Base-by-base conservation (phyloP, 2,888 invertebrate species). In the Eupelmus urozonus region DNA sequence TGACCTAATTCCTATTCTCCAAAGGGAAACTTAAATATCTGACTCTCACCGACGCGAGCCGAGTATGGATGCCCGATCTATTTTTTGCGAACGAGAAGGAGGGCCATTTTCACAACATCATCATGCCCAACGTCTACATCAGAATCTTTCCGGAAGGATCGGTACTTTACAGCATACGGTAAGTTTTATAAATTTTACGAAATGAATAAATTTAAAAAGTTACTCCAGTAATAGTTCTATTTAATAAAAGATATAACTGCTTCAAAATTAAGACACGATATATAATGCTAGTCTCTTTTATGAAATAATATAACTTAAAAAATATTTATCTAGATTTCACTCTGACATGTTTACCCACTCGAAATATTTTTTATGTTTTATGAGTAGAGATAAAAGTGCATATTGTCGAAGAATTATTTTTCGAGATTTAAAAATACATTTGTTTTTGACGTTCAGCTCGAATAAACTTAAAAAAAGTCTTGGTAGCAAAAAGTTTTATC, bases 41-140 rank as follows among this genome's bases (percentile, higher is more conserved):
- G 82, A 97, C 97, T 76, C 92, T 98, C 88, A 97, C 98, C 73
- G 98, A 98, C 91, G 96, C 97, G 73, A 96, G 96, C 91, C 94
- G 97, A 85, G 97, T 98, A 77, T 99, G 98, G 98, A 98, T 98
- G 95, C 98, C 98, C 45, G 98, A 99, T 92, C 92, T 98, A 84
- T 98, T 98, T 93, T 98, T 98, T 92, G 96, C 97, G 76, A 98
- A 98, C 89, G 98, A 98, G 91, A 98, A 98, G 90, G 97, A 97
- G 89, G 98, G 98, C 72, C 98, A 98, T 90, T 96, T 98, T 90
- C 98, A 98, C 92, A 96, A 97, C 90, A 98, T 98, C 91, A 97
- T 98, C 90, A 97, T 97, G 96, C 97, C 98, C 81, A 98, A 98
- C 90, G 97, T 98, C 83, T 97, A 98, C 93, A 96, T 98, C 89